These are phyloP conservation scores for Phaethon lepturus DNA, from an alignment of 2,113 vertebrate genomes.

Conservation along the genomic window DNA sequence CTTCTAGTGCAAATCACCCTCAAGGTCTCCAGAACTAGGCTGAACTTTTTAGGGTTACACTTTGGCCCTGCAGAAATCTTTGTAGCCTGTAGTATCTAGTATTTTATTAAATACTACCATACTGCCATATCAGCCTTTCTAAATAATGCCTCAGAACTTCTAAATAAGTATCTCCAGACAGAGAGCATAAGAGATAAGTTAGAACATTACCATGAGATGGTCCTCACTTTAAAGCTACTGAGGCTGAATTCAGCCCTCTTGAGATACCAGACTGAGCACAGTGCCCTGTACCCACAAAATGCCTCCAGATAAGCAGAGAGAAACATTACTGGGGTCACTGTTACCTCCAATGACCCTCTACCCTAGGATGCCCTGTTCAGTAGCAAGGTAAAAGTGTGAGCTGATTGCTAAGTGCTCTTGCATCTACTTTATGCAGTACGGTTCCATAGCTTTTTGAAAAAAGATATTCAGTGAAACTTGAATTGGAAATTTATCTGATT, in stretches of 20 bases:
- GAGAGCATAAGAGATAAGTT: neutral
- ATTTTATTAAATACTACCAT: neutral
- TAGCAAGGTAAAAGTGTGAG: neutral
- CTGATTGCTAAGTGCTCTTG: neutral
- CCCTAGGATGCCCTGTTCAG: neutral
- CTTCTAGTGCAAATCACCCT: neutral
- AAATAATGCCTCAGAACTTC: neutral
- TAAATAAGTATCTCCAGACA: neutral
- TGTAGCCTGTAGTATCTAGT: neutral
- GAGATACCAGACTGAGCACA: neutral
- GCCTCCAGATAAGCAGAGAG: neutral
- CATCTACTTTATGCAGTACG: neutral
- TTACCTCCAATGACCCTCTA: neutral
- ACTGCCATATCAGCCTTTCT: neutral
- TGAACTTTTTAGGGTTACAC: neutral
- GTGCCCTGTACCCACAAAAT: neutral
- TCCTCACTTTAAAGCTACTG: neutral
- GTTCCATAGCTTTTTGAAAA: neutral
- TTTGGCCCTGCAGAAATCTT: neutral
- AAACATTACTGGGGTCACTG: neutral
- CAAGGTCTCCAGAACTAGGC: neutral
- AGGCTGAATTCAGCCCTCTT: neutral
- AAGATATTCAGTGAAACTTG: neutral
- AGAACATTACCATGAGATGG: accelerated
- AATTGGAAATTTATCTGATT: neutral